phyloP scores from a whole-genome alignment of 2,888 invertebrate genomes.

The Stenichneumon culpator region DNA sequence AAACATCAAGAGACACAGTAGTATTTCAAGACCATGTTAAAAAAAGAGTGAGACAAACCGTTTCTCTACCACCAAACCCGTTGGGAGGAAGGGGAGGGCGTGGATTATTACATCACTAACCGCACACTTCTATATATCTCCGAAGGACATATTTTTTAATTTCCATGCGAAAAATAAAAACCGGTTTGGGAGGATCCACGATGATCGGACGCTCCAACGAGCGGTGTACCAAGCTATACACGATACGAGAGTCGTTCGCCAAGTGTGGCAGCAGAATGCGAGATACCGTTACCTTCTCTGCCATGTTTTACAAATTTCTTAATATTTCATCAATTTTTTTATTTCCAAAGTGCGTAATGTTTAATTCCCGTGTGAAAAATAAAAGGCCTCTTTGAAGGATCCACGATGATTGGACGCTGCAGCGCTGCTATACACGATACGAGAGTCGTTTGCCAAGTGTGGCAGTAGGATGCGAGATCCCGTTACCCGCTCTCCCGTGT shows the following conservation, averaged over 20 bases:
- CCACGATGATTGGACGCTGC: slow-evolving; percentile 19
- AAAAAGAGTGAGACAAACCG: too few relatives aligned
- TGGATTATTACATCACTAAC: too few relatives aligned
- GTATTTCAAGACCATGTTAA: too few relatives aligned
- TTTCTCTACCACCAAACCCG: too few relatives aligned
- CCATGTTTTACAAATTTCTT: slow-evolving; percentile 79
- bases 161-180: background rate
- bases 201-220: background rate
- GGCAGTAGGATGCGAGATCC: slow-evolving; percentile 84
- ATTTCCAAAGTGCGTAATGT: too few relatives aligned
- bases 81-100: too few relatives aligned
- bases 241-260: slow-evolving; percentile 68
- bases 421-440: slow-evolving; percentile 13
- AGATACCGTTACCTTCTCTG: slow-evolving; percentile 82
- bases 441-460: slow-evolving; percentile 78
- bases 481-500: slow-evolving; percentile 81
- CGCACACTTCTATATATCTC: too few relatives aligned
- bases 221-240: background rate
- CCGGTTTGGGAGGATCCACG: slow-evolving; percentile 37
- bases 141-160: too few relatives aligned
- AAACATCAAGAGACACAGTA: too few relatives aligned
- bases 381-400: slow-evolving; percentile 14
- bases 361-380: background rate
- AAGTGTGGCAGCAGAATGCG: slow-evolving; percentile 85
- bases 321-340: background rate